Percentiles rank a stretch among this genome's conserved stretches.
These are phyloP conservation scores for Numenius phaeopus DNA, from an alignment of 2,797 vertebrate genomes.

Conservation along the genomic window DNA sequence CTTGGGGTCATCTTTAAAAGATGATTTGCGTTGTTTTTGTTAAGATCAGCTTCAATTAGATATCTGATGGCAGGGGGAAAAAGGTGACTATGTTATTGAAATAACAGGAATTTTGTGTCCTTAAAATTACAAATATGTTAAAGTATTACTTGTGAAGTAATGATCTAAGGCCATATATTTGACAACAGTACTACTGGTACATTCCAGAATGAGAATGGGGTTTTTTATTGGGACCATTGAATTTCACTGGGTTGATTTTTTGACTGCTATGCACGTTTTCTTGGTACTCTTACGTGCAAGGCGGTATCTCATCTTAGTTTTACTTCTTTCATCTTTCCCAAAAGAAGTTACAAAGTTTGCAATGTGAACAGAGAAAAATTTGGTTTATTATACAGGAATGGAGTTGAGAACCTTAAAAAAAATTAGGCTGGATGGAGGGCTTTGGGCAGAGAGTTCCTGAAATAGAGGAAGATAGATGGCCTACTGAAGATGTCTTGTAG, in stretches of 20 bases:
- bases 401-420: neutral
- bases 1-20: neutral
- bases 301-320: neutral
- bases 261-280: neutral
- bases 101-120: neutral
- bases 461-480: neutral
- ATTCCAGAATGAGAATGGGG: neutral
- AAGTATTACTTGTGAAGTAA: neutral
- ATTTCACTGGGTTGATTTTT: neutral
- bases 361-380: neutral
- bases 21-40: neutral
- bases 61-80: neutral
- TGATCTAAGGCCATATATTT: neutral
- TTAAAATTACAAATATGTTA: neutral
- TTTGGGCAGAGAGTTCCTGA: neutral
- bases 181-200: neutral
- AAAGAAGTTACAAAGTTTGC: neutral
- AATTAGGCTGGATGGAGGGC: neutral
- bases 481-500: neutral
- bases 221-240: neutral
- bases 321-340: neutral
- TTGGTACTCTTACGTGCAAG: neutral
- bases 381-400: neutral
- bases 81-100: neutral
- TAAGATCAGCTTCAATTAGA: neutral